Evolutionary conservation across 1,140 invertebrate genomes (phyloP), one percentile per base, ranked within the genome.

Genomic region (Brachionus koreanus): DNA sequence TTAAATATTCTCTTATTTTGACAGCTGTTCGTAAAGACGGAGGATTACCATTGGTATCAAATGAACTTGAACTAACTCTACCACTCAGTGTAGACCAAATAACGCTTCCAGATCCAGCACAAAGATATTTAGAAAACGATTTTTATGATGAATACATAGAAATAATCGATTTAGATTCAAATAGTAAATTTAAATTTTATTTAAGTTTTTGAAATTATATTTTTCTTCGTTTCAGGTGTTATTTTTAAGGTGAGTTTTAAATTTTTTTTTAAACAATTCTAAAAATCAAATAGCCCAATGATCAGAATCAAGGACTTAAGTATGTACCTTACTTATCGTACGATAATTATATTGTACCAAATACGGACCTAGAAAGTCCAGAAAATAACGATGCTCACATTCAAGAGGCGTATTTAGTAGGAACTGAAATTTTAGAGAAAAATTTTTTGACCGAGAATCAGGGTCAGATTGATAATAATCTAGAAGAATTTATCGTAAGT

Each of bases 91-190:
- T 83, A 5, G 57, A 82, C 19, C 81, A 85, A 35, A 86, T 88
- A 52, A 77, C 69, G 7, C 83, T 88, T 7, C 87, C 88, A 5
- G 83, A 84, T 12, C 79, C 82, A 12, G 83, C 85, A 13, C 81
- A 86, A 9, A 83, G 86, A 19, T 33, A 84, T n/a, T 85, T 85
- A 7, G 85, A 87, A 57, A 84, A 86, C 12, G 87, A 88, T 67
- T 81, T 87, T n/a, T 88, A 88, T 83, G 43, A 83, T 74, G 87
- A 88, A 82, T 88, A 86, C 83, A 76, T 88, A 9, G 86, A 87
- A 63, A 83, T 88, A 43, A 82, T 84, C 29, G 86, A 88, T 69
- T 86, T 86, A 1, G 85, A 86, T 5, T 86, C 5, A 86, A 86
- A 77, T 82, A 87, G 42, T 84, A 85, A 1, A 81, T 87, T 42